Evolutionary conservation across 2,113 vertebrate species (phyloP).

Genomic region (Hippoglossus stenolepis): DNA sequence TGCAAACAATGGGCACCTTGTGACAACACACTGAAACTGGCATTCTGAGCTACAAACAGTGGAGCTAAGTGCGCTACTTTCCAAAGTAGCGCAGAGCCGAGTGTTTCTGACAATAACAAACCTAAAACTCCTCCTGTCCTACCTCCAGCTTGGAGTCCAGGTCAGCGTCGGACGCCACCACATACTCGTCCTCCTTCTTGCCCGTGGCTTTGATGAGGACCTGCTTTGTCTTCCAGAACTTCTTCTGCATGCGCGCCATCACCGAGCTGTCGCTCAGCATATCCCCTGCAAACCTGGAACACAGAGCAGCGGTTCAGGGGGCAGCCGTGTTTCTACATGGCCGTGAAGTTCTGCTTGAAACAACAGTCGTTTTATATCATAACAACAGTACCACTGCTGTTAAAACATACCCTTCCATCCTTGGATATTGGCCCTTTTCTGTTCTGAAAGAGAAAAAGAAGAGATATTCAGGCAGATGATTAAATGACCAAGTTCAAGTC

Average conservation of each 20-base stretch:
- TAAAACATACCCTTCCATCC: constrained; percentile 73
- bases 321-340: neutral
- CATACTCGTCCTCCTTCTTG: constrained; percentile 88
- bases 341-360: neutral
- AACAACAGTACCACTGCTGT: neutral
- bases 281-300: constrained; percentile 78
- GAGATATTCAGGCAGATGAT: neutral
- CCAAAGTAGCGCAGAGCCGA: no score
- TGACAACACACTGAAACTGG: neutral
- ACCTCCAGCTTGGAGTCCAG: constrained; percentile 88
- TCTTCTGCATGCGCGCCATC: constrained; percentile 88
- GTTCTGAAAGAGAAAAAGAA: constrained; percentile 3
- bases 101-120: no score
- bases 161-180: constrained; percentile 87
- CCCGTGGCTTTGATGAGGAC: constrained; percentile 89
- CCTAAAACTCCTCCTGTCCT: constrained; percentile 6
- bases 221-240: constrained; percentile 90
- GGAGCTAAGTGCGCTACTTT: no score
- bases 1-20: constrained; percentile 8
- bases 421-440: constrained; percentile 10
- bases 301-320: neutral
- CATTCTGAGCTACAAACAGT: no score
- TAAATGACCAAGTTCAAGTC: no score
- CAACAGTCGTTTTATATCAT: neutral
- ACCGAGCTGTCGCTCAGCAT: constrained; percentile 82